A percentile compares a stretch with the other conserved stretches of the same genome.
These are phyloP conservation scores for Iphiclides podalirius DNA, from an alignment of 2,888 invertebrate genomes.

Conservation along the genomic window DNA sequence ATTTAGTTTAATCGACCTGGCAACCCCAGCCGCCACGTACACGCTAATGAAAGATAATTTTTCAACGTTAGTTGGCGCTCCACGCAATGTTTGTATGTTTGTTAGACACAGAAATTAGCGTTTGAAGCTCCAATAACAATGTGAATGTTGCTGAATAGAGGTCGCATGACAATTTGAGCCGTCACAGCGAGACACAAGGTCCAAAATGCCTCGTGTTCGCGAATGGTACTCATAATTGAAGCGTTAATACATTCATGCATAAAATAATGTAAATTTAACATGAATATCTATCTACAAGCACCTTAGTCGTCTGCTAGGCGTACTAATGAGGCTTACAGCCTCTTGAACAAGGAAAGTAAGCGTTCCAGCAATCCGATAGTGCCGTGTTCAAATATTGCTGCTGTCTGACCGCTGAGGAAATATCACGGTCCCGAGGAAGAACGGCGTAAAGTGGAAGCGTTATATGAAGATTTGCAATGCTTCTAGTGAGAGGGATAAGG, in stretches of 20 bases:
- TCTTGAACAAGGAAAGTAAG: too few species aligned
- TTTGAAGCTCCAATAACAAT: slow-evolving; percentile 7
- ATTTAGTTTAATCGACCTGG: background rate
- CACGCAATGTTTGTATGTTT: slow-evolving; percentile 3
- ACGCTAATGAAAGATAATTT: slow-evolving; percentile 14
- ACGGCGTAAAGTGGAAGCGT: too few species aligned
- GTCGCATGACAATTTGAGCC: too few species aligned
- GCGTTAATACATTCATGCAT: background rate
- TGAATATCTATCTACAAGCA: background rate
- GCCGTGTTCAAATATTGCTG: too few species aligned
- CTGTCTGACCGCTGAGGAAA: too few species aligned
- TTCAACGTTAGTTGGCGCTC: slow-evolving; percentile 8
- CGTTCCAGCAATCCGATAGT: too few species aligned
- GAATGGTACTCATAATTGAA: background rate
- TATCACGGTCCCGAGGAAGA: too few species aligned
- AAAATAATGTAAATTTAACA: background rate
- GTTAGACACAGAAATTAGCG: slow-evolving; percentile 2
- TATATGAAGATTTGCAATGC: too few species aligned
- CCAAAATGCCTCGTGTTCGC: background rate
- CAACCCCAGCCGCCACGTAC: background rate
- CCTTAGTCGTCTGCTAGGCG: background rate
- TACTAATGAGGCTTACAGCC: background rate
- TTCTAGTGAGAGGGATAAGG: too few species aligned
- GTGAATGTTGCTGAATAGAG: background rate
- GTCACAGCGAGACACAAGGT: background rate